phyloP scores from a whole-genome alignment of 2,888 invertebrate genomes.

The Syritta pipiens region DNA sequence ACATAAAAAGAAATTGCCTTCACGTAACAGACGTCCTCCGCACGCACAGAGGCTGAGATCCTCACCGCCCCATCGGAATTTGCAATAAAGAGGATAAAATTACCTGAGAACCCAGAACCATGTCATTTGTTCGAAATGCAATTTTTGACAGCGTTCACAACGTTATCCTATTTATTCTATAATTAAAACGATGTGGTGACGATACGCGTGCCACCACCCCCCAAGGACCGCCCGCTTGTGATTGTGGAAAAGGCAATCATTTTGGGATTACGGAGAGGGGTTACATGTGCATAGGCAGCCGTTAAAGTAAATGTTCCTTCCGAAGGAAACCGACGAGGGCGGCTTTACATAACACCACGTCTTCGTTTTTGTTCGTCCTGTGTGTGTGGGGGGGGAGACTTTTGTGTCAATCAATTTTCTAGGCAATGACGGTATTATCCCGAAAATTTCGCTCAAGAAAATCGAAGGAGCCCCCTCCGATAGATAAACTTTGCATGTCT shows the following conservation, averaged over 20 bases:
- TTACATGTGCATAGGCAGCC: constrained; percentile 5
- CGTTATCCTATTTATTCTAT: constrained; percentile 23
- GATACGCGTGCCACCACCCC: too few relatives aligned
- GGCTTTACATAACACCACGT: background rate
- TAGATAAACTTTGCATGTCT: constrained; percentile 12
- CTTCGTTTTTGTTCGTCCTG: too few relatives aligned
- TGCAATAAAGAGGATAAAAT: constrained; percentile 21
- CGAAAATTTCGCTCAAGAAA: too few relatives aligned
- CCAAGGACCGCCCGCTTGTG: background rate
- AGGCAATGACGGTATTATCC: constrained; percentile 2
- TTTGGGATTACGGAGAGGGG: constrained; percentile 13
- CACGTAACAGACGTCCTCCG: background rate
- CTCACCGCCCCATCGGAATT: background rate
- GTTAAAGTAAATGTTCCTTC: constrained; percentile 4
- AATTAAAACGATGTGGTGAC: constrained; percentile 16
- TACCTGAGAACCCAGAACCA: constrained; percentile 12
- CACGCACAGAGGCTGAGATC: background rate
- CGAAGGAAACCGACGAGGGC: too few relatives aligned
- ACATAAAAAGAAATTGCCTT: constrained; percentile 24
- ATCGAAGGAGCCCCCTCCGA: too few relatives aligned
- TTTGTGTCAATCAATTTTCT: constrained; percentile 15
- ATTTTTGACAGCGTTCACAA: constrained; percentile 21
- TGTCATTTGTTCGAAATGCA: constrained; percentile 31
- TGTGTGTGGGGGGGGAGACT: too few relatives aligned
- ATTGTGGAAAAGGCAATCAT: constrained; percentile 20